Evolutionary conservation across 2,113 vertebrate genomes (phyloP).

Genomic region (Eonycteris spelaea): DNA sequence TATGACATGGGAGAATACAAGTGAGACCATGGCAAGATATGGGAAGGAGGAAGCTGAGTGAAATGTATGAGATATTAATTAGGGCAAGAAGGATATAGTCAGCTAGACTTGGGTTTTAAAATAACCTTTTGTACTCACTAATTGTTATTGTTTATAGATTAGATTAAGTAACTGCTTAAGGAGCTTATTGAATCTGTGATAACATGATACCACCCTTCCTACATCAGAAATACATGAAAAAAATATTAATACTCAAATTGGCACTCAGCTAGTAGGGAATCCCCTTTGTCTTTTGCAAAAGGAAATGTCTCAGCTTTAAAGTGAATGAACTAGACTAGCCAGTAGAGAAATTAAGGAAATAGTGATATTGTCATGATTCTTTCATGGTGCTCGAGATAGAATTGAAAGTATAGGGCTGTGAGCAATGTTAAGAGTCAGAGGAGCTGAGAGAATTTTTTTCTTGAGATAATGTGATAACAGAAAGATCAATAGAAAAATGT

Average conservation of each 20-base stretch:
- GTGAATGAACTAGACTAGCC: neutral
- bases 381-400: conserved; percentile 4
- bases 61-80: neutral
- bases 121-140: neutral
- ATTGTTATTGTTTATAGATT: neutral
- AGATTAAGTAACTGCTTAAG: neutral
- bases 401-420: neutral
- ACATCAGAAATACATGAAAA: neutral
- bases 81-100: neutral
- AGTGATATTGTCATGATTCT: conserved; percentile 24
- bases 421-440: conserved; percentile 22
- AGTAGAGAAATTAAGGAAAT: neutral
- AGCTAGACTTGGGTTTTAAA: neutral
- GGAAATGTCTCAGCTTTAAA: conserved; percentile 39
- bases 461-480: conserved; percentile 55
- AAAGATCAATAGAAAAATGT: neutral
- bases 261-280: neutral
- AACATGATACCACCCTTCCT: neutral
- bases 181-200: neutral
- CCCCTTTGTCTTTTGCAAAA: conserved; percentile 3
- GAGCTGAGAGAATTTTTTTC: conserved; percentile 53
- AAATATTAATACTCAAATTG: neutral
- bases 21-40: neutral
- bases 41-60: neutral
- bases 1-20: neutral